Evolutionary conservation across 1,140 invertebrate genomes (phyloP).

Genomic region (Penaeus chinensis): DNA sequence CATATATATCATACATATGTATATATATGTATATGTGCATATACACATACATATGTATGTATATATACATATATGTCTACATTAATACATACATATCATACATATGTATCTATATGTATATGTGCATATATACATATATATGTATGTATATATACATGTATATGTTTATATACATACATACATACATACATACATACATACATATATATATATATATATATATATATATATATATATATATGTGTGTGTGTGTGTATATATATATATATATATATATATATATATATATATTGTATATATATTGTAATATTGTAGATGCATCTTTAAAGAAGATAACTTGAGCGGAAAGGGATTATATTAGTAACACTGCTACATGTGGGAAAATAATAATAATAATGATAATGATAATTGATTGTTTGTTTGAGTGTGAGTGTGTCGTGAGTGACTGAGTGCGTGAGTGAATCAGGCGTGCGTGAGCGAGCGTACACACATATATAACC

Average conservation of each 20-base stretch:
- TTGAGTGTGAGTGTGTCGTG: no score
- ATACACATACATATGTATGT: constrained; percentile 7
- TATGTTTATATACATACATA: background rate
- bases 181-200: background rate
- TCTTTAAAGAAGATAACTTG: background rate
- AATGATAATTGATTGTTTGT: no score
- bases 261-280: constrained; percentile 3
- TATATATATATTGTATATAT: background rate
- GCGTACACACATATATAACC: no score
- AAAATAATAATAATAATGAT: no score
- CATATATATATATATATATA: constrained; percentile 25
- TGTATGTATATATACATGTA: background rate
- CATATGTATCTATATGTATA: background rate
- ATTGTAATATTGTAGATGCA: background rate
- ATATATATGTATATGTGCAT: constrained; percentile 3
- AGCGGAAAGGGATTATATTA: no score
- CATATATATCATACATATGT: background rate
- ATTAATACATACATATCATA: background rate
- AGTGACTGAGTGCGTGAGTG: no score
- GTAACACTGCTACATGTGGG: no score
- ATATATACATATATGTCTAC: background rate
- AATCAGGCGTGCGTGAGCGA: no score
- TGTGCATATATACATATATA: constrained; percentile 7
- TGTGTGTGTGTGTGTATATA: background rate
- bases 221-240: constrained; percentile 26